phyloP scores from a whole-genome alignment of 2,113 vertebrate genomes.

The Megaceryle maxima region DNA sequence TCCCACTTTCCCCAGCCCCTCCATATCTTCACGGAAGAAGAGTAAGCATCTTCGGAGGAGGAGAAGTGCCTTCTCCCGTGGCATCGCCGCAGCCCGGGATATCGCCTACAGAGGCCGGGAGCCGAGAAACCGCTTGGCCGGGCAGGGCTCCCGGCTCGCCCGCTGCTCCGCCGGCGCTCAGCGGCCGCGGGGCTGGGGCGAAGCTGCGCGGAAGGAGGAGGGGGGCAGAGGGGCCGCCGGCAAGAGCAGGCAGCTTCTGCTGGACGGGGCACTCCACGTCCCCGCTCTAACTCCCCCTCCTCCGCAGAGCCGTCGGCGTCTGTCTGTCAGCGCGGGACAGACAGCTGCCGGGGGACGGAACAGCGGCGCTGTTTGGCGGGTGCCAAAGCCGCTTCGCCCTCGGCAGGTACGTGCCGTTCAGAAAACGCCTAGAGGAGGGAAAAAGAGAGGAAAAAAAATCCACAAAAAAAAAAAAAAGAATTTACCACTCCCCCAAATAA shows the following conservation, averaged over 20 bases:
- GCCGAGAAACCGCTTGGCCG: too few species aligned
- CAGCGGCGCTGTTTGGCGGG: too few species aligned
- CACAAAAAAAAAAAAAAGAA: too few species aligned
- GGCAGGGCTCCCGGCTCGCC: too few species aligned
- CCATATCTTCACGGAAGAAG: neutral
- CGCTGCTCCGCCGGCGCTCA: neutral
- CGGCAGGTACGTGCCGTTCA: neutral
- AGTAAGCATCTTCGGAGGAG: neutral
- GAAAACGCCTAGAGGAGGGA: neutral
- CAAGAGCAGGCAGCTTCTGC: fast-evolving
- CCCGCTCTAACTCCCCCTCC: fast-evolving
- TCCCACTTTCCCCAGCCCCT: neutral
- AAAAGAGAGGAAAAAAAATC: neutral
- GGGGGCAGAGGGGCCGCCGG: neutral
- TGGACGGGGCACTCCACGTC: fast-evolving
- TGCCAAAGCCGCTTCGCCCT: neutral
- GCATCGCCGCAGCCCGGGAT: neutral
- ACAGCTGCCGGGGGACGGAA: neutral
- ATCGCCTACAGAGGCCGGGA: neutral
- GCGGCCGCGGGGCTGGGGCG: too few species aligned
- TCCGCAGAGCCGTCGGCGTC: neutral
- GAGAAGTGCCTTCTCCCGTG: neutral
- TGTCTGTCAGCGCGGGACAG: too few species aligned
- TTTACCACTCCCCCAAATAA: neutral
- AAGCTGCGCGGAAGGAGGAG: too few species aligned